Evolutionary conservation across 2,888 invertebrate genomes (phyloP), one percentile per base, ranked within the genome.

Genomic region (Ethmia dodecea): DNA sequence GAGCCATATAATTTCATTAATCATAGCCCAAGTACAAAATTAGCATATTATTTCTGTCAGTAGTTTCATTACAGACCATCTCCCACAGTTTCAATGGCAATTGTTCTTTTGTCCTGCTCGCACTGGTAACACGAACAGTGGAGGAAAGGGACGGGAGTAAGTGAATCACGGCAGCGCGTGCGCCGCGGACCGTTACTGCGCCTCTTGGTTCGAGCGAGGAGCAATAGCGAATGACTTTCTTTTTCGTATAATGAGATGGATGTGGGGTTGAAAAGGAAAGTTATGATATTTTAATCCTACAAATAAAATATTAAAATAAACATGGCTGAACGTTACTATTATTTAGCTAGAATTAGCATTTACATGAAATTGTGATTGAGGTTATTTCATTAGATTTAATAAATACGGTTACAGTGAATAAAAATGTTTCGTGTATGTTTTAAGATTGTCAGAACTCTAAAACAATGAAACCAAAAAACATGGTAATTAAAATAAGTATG

Each of bases 31-130:
- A 56, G 43, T 45, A 45, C 38, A 6, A 54, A 53, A 66, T 64
- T 63, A 60, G 49, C 62, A 55, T 65, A 51, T 61, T 61, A 68
- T 67, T 61, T 47, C 41, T 28, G 51, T 45, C 43, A 41, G 39
- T 31, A 30, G 18, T 27, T 31, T 28, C 28, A 24, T 31, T 35
- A 32, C 55, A 63, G 68, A 66, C 67, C 27, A 69, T 64, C 68
- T 67, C 68, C 60, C 66, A 66, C 57, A 62, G 57, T 51, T 59
- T 74, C 65, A 73, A 73, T 75, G 67, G 61, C 60, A 55, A 71
- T 76, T 76, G 74, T 75, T 77, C 33, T 45, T 35, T 24, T 34
- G 11, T 70, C 73, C 55, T 65, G 5, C 50, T 74, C 55, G 20
- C 43, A 35, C 59, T 1, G 1, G 24, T 3, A 5, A n/a, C 6